Conservation (phyloP, 2,113 vertebrate genomes). For the Periophthalmus modestus region DNA sequence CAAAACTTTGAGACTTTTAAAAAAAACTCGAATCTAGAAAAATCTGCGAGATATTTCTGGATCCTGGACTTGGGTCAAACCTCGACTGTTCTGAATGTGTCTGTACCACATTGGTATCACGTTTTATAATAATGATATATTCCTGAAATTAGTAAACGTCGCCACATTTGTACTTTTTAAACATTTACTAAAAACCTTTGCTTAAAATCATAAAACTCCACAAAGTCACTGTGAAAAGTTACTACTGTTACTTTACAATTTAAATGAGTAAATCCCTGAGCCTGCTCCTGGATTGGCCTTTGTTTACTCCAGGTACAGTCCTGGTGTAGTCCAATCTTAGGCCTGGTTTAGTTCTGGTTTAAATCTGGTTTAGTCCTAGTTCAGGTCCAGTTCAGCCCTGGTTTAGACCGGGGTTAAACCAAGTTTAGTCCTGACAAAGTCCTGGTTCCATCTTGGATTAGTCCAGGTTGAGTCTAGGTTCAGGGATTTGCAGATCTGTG, state of each 20-base stretch:
- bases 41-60: too few relatives aligned
- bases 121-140: background rate
- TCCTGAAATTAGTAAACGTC: slow-evolving; percentile 10
- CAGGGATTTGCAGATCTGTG: background rate
- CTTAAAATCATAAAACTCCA: background rate
- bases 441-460: background rate
- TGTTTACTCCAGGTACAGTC: background rate
- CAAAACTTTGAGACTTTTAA: too few relatives aligned
- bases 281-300: background rate
- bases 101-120: slow-evolving; percentile 8
- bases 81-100: background rate
- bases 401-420: background rate
- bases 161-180: slow-evolving; percentile 5
- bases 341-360: background rate
- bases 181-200: background rate
- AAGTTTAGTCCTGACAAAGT: background rate
- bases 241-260: background rate
- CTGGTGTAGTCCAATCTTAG: background rate
- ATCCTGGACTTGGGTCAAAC: too few relatives aligned
- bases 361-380: background rate
- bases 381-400: background rate
- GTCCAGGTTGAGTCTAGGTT: background rate
- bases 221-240: slow-evolving; percentile 8
- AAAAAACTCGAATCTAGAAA: too few relatives aligned
- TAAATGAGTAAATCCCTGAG: background rate